These are phyloP conservation scores for Acropternis orthonyx DNA, from an alignment of 2,797 vertebrate genomes.

Conservation along the genomic window DNA sequence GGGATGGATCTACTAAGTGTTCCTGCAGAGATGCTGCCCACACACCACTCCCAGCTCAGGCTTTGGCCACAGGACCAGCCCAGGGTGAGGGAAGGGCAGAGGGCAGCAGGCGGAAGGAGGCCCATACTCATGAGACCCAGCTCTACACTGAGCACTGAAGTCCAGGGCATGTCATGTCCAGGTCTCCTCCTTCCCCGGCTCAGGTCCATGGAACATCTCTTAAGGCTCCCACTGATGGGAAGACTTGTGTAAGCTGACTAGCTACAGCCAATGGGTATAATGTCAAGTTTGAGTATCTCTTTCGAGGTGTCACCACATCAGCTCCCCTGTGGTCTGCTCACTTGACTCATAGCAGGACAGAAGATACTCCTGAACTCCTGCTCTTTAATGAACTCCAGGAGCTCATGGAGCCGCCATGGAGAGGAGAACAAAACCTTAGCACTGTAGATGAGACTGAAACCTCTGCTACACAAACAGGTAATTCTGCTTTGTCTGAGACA, in stretches of 20 bases:
- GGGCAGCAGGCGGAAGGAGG: neutral
- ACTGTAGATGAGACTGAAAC: neutral
- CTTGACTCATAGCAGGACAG: neutral
- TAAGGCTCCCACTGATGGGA: neutral
- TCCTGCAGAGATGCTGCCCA: neutral
- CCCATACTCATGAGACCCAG: neutral
- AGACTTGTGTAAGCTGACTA: neutral
- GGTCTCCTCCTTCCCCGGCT: neutral
- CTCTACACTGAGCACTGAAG: neutral
- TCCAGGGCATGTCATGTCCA: neutral
- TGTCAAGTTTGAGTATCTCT: neutral
- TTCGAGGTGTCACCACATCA: neutral
- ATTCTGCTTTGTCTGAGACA: neutral
- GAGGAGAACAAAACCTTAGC: neutral
- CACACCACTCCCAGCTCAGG: rapidly evolving
- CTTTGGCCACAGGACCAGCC: neutral
- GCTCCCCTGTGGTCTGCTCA: neutral
- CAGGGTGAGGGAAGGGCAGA: neutral
- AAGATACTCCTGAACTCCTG: neutral
- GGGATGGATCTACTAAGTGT: too few relatives aligned
- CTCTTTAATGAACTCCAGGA: neutral
- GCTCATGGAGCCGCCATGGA: rapidly evolving
- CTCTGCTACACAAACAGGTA: rapidly evolving
- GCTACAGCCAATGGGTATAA: neutral
- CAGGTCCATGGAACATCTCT: neutral